phyloP scores from a whole-genome alignment of 1,140 invertebrate species.

The Dryas iulia region DNA sequence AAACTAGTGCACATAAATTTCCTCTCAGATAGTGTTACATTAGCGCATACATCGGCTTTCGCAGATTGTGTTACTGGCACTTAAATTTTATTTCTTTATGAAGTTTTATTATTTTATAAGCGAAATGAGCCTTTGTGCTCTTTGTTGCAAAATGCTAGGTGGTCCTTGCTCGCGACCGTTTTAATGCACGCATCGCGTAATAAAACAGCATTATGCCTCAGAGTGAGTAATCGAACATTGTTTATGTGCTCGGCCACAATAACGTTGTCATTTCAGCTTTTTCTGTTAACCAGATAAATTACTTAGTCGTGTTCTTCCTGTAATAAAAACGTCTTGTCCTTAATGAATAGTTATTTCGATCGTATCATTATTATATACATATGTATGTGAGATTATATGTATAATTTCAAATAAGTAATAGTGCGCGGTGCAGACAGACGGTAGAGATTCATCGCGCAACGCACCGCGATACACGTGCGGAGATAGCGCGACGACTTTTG shows the following conservation, averaged over 20 bases:
- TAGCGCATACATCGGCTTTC: conserved; percentile 44
- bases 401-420: conserved; percentile 13
- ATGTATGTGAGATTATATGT: no score
- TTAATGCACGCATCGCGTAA: conserved; percentile 49
- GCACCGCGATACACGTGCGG: conserved; percentile 55
- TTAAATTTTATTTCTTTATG: conserved; percentile 75
- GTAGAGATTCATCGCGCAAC: conserved; percentile 39
- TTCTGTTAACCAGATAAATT: conserved; percentile 42
- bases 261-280: conserved; percentile 53
- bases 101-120: conserved; percentile 67
- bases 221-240: conserved; percentile 62
- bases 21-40: conserved; percentile 62
- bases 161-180: conserved; percentile 49
- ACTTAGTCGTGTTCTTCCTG: conserved; percentile 47
- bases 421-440: conserved; percentile 32
- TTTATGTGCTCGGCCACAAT: conserved; percentile 47
- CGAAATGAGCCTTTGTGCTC: conserved; percentile 53
- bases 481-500: conserved; percentile 43
- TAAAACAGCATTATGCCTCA: conserved; percentile 62
- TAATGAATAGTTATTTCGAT: conserved; percentile 35
- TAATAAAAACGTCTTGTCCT: conserved; percentile 45
- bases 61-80: conserved; percentile 62
- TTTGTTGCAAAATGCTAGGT: conserved; percentile 62
- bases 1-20: conserved; percentile 48
- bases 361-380: conserved; percentile 31